phyloP scores from a whole-genome alignment of 2,113 vertebrate species.

The Cochlearius cochlearius region DNA sequence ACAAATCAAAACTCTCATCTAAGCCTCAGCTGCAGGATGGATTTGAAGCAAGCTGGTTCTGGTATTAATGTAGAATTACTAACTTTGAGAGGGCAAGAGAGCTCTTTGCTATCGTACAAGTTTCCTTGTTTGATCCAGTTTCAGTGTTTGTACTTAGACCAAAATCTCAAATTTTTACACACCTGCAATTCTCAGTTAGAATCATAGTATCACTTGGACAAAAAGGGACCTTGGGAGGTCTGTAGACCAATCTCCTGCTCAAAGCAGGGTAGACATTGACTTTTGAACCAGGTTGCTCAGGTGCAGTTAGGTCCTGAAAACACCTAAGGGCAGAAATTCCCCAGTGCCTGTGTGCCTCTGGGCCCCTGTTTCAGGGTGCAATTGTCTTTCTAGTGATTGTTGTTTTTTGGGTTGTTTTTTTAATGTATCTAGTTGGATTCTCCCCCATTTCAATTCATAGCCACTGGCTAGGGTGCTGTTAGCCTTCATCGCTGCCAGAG shows the following conservation, averaged over 20 bases:
- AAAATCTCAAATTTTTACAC: not conserved
- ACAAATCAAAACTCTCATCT: not conserved
- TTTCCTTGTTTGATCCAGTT: not conserved
- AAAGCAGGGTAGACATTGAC: not conserved
- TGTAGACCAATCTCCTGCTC: not conserved
- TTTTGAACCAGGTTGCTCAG: not conserved
- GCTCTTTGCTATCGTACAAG: not conserved
- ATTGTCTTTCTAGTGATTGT: not conserved
- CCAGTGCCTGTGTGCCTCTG: not conserved
- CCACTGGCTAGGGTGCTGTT: not conserved
- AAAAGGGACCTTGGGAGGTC: not conserved
- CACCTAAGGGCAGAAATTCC: not conserved
- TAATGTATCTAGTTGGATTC: not conserved
- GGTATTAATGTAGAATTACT: not conserved
- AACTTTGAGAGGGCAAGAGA: not conserved
- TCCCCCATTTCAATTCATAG: not conserved
- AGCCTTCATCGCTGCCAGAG: not conserved
- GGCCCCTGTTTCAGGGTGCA: not conserved
- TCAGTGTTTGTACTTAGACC: not conserved
- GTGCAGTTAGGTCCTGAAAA: not conserved
- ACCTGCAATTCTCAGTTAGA: not conserved
- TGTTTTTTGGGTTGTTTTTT: not conserved
- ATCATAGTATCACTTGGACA: not conserved
- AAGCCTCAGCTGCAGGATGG: not conserved
- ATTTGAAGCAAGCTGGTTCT: not conserved